These are phyloP conservation scores for Sebastes aleutianus DNA, from an alignment of 2,797 vertebrate species.

Conservation along the genomic window DNA sequence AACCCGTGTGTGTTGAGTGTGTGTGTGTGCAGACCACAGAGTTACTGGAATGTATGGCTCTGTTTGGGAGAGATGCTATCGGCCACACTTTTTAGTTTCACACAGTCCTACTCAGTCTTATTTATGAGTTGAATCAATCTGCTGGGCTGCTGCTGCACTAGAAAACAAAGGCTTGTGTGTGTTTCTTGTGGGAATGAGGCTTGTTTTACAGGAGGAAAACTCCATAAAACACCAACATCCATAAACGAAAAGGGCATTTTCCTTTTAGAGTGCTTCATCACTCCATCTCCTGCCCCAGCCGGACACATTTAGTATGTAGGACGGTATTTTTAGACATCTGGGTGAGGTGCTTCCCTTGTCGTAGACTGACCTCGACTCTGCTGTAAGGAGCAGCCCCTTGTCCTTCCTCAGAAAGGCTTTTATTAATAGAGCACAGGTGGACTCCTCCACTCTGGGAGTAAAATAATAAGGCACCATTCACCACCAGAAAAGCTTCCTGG, in stretches of 20 bases:
- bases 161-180: conserved; percentile 16
- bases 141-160: background rate
- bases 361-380: conserved; percentile 54
- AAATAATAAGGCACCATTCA: conserved; percentile 14
- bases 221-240: background rate
- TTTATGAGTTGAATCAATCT: conserved; percentile 39
- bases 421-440: conserved; percentile 61
- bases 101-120: conserved; percentile 5
- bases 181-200: background rate
- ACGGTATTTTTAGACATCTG: conserved; percentile 80
- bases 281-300: background rate
- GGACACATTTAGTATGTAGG: conserved; percentile 70
- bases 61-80: conserved; percentile 46
- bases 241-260: background rate
- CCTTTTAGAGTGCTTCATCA: background rate
- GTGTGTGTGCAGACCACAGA: conserved; percentile 44
- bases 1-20: conserved; percentile 38
- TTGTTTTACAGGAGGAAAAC: conserved; percentile 20
- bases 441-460: conserved; percentile 22
- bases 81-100: conserved; percentile 20
- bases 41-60: conserved; percentile 57
- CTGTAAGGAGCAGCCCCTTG: conserved; percentile 41
- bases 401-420: conserved; percentile 17
- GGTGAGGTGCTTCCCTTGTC: conserved; percentile 59
- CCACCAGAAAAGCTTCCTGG: conserved; percentile 1